Conservation (phyloP, 2,113 vertebrate species). For the Rhombomys opimus region DNA sequence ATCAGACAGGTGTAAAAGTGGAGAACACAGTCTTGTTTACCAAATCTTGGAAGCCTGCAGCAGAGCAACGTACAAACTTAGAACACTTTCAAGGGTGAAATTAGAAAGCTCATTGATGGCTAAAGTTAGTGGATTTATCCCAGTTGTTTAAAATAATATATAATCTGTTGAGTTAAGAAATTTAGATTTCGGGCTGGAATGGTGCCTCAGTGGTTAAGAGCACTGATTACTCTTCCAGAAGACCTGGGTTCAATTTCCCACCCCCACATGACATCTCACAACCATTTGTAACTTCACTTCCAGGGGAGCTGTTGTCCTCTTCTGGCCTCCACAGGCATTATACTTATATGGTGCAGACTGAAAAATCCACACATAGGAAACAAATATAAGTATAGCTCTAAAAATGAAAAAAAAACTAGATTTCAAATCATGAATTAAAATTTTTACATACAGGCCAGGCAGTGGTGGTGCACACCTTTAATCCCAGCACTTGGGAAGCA, state of each 20-base stretch:
- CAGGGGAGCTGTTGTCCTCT: background rate
- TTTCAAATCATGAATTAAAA: background rate
- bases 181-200: background rate
- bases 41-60: background rate
- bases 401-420: constrained; percentile 48
- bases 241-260: background rate
- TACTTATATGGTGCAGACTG: background rate
- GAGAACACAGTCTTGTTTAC: background rate
- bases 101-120: background rate
- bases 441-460: background rate
- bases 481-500: too few species aligned
- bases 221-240: background rate
- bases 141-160: constrained; percentile 23
- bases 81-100: background rate
- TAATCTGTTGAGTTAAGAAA: constrained; percentile 30
- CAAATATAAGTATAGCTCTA: background rate
- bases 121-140: background rate
- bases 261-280: background rate
- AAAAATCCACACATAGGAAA: background rate
- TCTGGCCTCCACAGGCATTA: background rate
- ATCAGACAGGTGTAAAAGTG: background rate
- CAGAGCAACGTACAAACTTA: background rate
- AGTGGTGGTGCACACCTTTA: too few species aligned
- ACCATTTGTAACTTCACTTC: background rate
- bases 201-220: background rate